Evolutionary conservation across 2,888 invertebrate species (phyloP).

Genomic region (Papilio elwesi): DNA sequence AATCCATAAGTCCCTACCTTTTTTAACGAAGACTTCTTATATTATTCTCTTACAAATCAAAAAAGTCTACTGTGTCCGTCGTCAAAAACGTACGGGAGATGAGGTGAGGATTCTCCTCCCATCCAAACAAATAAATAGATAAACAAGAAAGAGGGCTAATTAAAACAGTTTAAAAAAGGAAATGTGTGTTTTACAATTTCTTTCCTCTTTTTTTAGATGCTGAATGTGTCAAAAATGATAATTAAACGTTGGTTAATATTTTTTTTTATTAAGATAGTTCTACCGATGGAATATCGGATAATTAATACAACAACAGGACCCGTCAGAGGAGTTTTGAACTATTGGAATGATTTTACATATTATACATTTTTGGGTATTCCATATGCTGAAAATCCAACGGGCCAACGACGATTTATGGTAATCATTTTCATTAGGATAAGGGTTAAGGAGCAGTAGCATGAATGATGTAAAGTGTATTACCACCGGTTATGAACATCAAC

Average conservation of each 20-base stretch:
- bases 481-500: not conserved
- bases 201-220: not conserved
- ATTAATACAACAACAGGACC: slow-evolving; percentile 48
- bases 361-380: slow-evolving; percentile 54
- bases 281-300: slow-evolving; percentile 20
- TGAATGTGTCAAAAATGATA: slow-evolving; percentile 16
- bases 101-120: no score
- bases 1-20: no score
- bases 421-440: slow-evolving; percentile 10
- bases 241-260: slow-evolving; percentile 5
- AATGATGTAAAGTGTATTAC: not conserved
- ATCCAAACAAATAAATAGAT: no score
- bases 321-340: slow-evolving; percentile 48
- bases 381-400: slow-evolving; percentile 52
- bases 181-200: not conserved
- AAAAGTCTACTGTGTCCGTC: no score
- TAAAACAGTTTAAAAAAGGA: no score
- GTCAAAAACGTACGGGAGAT: no score
- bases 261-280: slow-evolving; percentile 6
- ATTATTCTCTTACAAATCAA: no score
- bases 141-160: no score
- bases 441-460: not conserved
- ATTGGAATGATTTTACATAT: slow-evolving; percentile 44
- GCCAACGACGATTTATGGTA: slow-evolving; percentile 52
- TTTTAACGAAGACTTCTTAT: no score